phyloP scores from a whole-genome alignment of 2,797 vertebrate species.

The Phoxinus dragarum region DNA sequence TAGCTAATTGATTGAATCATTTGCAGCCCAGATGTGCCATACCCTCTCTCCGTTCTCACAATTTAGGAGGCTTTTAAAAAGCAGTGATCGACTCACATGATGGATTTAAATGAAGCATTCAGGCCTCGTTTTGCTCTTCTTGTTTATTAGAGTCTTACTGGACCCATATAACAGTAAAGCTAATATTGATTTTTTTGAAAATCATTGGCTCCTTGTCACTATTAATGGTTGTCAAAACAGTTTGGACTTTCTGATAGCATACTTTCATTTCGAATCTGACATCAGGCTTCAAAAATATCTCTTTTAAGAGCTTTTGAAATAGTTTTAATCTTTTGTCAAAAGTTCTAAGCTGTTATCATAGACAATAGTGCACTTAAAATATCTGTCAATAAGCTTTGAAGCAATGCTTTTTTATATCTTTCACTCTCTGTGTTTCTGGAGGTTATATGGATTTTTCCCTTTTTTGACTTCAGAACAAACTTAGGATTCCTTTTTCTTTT shows the following conservation, averaged over 20 bases:
- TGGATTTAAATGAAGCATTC: conserved; percentile 70
- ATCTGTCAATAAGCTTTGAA: conserved; percentile 12
- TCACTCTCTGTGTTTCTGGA: conserved; percentile 5
- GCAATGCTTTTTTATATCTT: neutral
- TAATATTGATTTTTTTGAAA: conserved; percentile 40
- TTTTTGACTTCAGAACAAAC: conserved; percentile 60
- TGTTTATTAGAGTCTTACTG: conserved; percentile 52
- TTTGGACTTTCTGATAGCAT: neutral
- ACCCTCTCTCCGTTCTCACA: conserved; percentile 70
- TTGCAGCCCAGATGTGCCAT: conserved; percentile 66
- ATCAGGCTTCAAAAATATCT: neutral
- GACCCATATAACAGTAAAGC: conserved; percentile 33
- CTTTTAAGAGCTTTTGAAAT: conserved; percentile 2
- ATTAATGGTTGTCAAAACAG: conserved; percentile 23
- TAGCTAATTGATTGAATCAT: conserved; percentile 77
- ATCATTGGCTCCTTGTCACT: neutral
- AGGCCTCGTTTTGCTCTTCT: conserved; percentile 61
- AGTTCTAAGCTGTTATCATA: neutral
- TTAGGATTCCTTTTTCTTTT: conserved; percentile 39
- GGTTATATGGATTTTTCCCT: conserved; percentile 39
- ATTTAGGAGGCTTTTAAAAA: conserved; percentile 69
- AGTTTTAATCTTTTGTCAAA: neutral
- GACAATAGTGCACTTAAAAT: neutral
- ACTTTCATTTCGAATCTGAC: neutral
- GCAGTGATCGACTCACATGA: conserved; percentile 68